Evolutionary conservation across 2,888 invertebrate genomes (phyloP), one percentile per base, ranked within the genome.

Genomic region (Teinopalpus imperialis): DNA sequence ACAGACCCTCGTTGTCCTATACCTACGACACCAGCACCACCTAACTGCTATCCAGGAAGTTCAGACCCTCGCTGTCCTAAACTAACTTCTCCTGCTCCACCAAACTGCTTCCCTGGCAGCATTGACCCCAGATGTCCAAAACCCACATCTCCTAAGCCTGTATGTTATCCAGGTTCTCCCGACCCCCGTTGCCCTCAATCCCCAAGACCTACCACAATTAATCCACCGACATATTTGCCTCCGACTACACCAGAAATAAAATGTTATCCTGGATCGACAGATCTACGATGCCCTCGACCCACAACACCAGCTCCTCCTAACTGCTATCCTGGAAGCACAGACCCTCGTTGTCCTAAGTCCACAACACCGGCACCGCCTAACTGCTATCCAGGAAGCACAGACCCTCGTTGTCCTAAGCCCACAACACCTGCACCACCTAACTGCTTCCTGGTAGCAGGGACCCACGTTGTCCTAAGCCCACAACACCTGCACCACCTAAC

Each of bases 1-100:
- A 57, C 53, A 1, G 78, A 80, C 54, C 70, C 72, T 0, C 56
- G 68, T 16, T 81, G 80, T 48, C 74, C 73, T 1, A 65, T 59
- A 42, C 66, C 69, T 5, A 59, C 59, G 0, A 53, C 63, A n/a
- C n/a, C n/a, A n/a, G n/a, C 53, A 0, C 59, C 59, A 6, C 63
- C 65, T 1, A 55, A 47, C 0, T 73, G 74, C 34, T 69, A 51
- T 47, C 71, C 67, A 12, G 72, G 66, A 2, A 54, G 55, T 27
- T 52, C 41, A 0, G 73, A 74, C 37, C 58, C 65, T 0, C 49
- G 71, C 1, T 74, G 75, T 34, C 72, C 71, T n/a, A 56, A 51
- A 37, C 58, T 63, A 0, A 57, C 58, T 0, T 56, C 63, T 9
- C 50, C 54, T 7, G 27, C 54, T 8, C n/a, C n/a, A n/a, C n/a